Conservation (phyloP, 2,888 invertebrate species). For the Aleiodes leptofemur region DNA sequence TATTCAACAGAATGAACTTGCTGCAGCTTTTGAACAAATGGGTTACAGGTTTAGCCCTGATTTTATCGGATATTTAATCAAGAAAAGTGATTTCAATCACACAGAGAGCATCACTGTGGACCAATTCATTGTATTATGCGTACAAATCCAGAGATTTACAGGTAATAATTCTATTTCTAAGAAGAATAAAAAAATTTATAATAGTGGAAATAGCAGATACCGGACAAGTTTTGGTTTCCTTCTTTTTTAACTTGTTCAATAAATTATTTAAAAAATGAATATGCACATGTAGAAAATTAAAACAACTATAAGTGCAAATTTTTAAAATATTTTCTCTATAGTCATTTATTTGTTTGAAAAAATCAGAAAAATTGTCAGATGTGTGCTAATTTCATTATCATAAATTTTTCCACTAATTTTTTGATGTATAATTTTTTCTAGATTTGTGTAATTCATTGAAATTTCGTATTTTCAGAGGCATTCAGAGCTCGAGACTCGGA, state of each 20-base stretch:
- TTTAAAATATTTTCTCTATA: too few relatives aligned
- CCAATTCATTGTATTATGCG: constrained; percentile 91
- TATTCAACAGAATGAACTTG: constrained; percentile 88
- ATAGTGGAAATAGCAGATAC: too few relatives aligned
- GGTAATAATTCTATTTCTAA: constrained; percentile 58
- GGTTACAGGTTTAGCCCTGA: constrained; percentile 89
- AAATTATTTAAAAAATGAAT: too few relatives aligned
- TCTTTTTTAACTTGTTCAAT: too few relatives aligned
- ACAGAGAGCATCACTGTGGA: constrained; percentile 86
- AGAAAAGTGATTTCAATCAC: constrained; percentile 82
- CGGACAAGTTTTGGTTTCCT: too few relatives aligned
- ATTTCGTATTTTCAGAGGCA: constrained; percentile 79
- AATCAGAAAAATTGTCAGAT: too few relatives aligned
- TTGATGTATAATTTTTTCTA: constrained; percentile 29
- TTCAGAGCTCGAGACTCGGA: constrained; percentile 88
- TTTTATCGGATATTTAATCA: constrained; percentile 84
- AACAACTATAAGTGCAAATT: too few relatives aligned
- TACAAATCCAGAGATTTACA: constrained; percentile 90
- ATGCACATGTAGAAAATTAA: too few relatives aligned
- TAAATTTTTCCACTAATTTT: background rate
- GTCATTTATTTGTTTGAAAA: too few relatives aligned
- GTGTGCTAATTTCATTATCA: too few relatives aligned
- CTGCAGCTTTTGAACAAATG: constrained; percentile 89
- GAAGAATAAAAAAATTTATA: too few relatives aligned
- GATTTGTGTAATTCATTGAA: constrained; percentile 15